Conservation (phyloP, 2,888 invertebrate genomes). For the Chymomyza amoena region DNA sequence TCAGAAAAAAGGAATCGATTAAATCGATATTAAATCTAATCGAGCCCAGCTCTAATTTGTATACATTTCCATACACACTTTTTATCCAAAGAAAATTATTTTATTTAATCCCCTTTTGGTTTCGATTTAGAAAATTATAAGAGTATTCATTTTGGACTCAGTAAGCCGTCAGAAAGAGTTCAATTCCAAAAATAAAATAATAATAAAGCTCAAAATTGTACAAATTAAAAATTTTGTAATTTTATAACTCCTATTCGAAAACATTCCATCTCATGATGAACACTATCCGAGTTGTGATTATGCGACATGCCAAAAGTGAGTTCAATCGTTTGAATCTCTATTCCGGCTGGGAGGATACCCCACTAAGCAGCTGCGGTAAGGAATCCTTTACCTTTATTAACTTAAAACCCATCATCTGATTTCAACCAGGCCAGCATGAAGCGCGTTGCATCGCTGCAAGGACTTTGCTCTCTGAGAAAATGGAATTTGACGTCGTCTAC, state of each 20-base stretch:
- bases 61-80: too few relatives aligned
- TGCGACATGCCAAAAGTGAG: constrained; percentile 87
- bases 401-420: neutral
- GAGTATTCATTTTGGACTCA: neutral
- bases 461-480: constrained; percentile 84
- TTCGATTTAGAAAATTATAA: too few relatives aligned
- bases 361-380: constrained; percentile 83
- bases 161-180: constrained; percentile 16
- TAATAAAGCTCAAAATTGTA: neutral
- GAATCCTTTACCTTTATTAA: neutral
- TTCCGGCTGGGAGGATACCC: constrained; percentile 87
- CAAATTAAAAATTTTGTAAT: too few relatives aligned
- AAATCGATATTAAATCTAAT: too few relatives aligned
- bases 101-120: too few relatives aligned
- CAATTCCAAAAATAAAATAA: neutral
- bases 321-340: constrained; percentile 87
- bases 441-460: constrained; percentile 81
- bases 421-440: constrained; percentile 67
- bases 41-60: neutral
- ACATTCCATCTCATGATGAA: constrained; percentile 45
- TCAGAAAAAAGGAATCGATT: too few relatives aligned
- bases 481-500: constrained; percentile 88
- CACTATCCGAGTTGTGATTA: constrained; percentile 78
- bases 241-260: constrained; percentile 14
- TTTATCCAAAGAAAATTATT: too few relatives aligned